Percentiles rank a stretch among this genome's conserved stretches.
Conservation (phyloP, 1,140 invertebrate genomes). For the Nymphalis io region DNA sequence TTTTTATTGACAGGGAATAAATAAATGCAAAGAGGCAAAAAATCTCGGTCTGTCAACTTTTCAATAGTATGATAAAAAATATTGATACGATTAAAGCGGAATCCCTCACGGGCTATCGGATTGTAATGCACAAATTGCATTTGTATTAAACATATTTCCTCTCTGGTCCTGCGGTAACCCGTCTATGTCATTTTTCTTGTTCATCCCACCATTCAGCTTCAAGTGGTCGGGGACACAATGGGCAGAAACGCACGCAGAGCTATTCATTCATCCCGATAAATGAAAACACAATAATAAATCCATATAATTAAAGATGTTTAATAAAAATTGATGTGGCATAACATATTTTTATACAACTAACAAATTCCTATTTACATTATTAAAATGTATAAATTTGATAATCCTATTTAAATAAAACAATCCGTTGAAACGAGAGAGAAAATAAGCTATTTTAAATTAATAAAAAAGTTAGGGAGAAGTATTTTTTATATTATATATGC, state of each 20-base stretch:
- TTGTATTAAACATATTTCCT: constrained; percentile 61
- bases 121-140: constrained; percentile 41
- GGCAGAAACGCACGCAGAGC: constrained; percentile 67
- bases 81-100: constrained; percentile 12
- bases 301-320: constrained; percentile 39
- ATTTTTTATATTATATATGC: constrained; percentile 13
- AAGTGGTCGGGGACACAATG: constrained; percentile 64
- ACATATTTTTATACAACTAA: not conserved
- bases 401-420: not conserved
- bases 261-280: constrained; percentile 66
- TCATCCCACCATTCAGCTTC: constrained; percentile 66
- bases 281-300: constrained; percentile 76
- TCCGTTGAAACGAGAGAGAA: no score
- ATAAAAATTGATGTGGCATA: constrained; percentile 49
- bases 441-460: no score
- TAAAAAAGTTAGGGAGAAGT: not conserved
- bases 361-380: not conserved
- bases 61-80: constrained; percentile 14
- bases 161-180: constrained; percentile 41
- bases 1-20: not conserved
- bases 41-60: not conserved
- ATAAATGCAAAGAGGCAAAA: constrained; percentile 2
- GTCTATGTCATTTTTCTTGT: constrained; percentile 59
- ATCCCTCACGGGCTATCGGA: constrained; percentile 32
- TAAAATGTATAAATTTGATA: not conserved